A percentile compares a stretch with the other conserved stretches of the same genome.
Conservation (phyloP, 2,888 invertebrate genomes). For the Lepas anatifera region DNA sequence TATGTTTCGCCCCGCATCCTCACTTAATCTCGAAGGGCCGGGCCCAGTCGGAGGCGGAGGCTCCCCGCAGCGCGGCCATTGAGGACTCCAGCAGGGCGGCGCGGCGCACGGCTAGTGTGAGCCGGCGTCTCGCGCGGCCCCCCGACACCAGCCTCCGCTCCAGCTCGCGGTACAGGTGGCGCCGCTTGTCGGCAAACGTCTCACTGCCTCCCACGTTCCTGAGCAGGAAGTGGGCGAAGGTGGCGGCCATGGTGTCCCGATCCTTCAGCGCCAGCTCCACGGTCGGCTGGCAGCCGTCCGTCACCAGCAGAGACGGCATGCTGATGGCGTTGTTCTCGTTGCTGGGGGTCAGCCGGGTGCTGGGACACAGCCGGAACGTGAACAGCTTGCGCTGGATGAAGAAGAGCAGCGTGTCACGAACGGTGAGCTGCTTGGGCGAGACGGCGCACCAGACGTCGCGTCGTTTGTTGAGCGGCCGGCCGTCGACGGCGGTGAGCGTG, state of each 20-base stretch:
- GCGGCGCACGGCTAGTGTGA: constrained; percentile 65
- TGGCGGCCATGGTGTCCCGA: constrained; percentile 81
- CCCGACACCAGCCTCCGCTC: constrained; percentile 76
- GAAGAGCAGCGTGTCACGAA: constrained; percentile 85
- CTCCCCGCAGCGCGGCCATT: constrained; percentile 73
- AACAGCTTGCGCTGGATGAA: constrained; percentile 84
- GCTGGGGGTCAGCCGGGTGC: constrained; percentile 59
- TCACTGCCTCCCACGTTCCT: constrained; percentile 93
- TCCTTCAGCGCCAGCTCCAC: constrained; percentile 70
- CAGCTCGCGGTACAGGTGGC: constrained; percentile 67
- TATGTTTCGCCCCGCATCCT: no score
- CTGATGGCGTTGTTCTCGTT: constrained; percentile 44
- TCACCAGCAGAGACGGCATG: constrained; percentile 58
- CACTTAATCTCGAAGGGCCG: constrained; percentile 85
- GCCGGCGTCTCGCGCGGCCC: constrained; percentile 74
- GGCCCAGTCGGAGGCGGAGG: constrained; percentile 85
- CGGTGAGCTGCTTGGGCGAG: constrained; percentile 78
- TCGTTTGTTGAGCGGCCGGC: constrained; percentile 53
- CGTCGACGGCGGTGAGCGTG: constrained; percentile 50
- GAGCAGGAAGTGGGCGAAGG: constrained; percentile 77
- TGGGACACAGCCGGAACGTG: constrained; percentile 83
- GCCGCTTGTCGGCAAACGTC: constrained; percentile 62
- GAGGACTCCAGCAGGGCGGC: constrained; percentile 67
- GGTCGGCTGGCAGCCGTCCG: constrained; percentile 81
- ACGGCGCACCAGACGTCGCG: constrained; percentile 82